Evolutionary conservation across 2,888 invertebrate species (phyloP).

Genomic region (Synergus umbraculus): DNA sequence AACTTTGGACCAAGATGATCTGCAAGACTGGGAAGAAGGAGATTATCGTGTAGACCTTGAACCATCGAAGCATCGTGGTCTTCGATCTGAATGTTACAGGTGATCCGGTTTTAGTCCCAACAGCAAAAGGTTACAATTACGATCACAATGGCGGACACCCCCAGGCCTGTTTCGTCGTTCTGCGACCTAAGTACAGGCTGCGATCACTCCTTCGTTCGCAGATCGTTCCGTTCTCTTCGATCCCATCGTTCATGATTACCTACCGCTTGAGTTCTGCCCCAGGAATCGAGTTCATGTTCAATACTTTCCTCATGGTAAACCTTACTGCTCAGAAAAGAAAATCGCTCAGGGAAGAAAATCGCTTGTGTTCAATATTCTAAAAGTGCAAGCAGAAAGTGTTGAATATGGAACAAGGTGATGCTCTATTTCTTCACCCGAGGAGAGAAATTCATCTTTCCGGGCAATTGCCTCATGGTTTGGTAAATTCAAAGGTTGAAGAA

Average conservation of each 20-base stretch:
- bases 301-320: conserved; percentile 7
- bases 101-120: conserved; percentile 69
- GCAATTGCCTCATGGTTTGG: background rate
- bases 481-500: background rate
- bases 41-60: conserved; percentile 11
- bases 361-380: background rate
- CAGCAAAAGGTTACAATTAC: conserved; percentile 66
- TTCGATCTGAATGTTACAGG: conserved; percentile 35
- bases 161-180: conserved; percentile 60
- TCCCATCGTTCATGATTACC: conserved; percentile 41
- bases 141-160: conserved; percentile 67
- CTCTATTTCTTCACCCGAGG: background rate
- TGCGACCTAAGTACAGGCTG: conserved; percentile 67
- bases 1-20: background rate
- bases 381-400: background rate
- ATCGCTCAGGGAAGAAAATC: conserved; percentile 25
- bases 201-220: conserved; percentile 53
- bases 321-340: conserved; percentile 17
- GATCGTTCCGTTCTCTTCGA: conserved; percentile 48
- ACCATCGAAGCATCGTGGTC: conserved; percentile 28
- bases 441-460: background rate
- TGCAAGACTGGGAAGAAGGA: background rate
- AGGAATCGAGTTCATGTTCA: conserved; percentile 43
- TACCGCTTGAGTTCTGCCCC: conserved; percentile 34
- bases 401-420: background rate